phyloP scores from a whole-genome alignment of 2,888 invertebrate genomes.

The Tetranychus truncatus region DNA sequence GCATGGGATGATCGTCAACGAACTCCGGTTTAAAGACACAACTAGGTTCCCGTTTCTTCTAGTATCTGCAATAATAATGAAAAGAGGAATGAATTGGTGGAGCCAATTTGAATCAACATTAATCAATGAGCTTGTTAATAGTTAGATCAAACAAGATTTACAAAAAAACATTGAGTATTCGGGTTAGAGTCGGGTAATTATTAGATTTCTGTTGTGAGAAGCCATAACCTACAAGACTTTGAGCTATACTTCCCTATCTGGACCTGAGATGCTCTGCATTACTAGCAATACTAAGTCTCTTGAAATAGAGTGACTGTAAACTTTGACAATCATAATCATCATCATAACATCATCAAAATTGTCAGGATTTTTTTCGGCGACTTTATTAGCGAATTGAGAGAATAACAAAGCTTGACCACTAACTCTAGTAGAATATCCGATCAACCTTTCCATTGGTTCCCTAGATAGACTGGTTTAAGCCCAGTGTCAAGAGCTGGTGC shows the following conservation, averaged over 20 bases:
- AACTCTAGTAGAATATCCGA: slow-evolving; percentile 38
- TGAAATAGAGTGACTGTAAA: slow-evolving; percentile 14
- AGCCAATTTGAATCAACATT: no score
- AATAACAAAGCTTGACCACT: slow-evolving; percentile 14
- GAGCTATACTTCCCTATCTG: slow-evolving; percentile 13
- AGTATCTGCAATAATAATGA: neutral
- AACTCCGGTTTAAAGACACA: slow-evolving; percentile 63
- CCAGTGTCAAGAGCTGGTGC: no score
- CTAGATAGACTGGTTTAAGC: no score
- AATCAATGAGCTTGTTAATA: slow-evolving; percentile 22
- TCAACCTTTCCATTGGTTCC: no score
- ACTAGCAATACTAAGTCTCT: slow-evolving; percentile 11
- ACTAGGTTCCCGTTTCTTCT: slow-evolving; percentile 30
- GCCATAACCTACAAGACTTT: slow-evolving; percentile 13
- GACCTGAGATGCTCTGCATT: slow-evolving; percentile 18
- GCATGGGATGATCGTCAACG: slow-evolving; percentile 89
- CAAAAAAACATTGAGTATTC: slow-evolving; percentile 47
- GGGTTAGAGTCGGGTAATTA: slow-evolving; percentile 55
- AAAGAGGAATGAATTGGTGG: no score
- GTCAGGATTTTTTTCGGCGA: slow-evolving; percentile 18
- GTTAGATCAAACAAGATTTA: slow-evolving; percentile 24
- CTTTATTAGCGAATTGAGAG: slow-evolving; percentile 15
- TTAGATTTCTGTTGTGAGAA: slow-evolving; percentile 5
- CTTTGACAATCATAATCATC: slow-evolving; percentile 17
- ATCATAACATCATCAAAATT: slow-evolving; percentile 15